Percentiles rank a stretch among this genome's conserved stretches.
These are phyloP conservation scores for Dryoscopus gambensis DNA, from an alignment of 2,113 vertebrate species.

Conservation along the genomic window DNA sequence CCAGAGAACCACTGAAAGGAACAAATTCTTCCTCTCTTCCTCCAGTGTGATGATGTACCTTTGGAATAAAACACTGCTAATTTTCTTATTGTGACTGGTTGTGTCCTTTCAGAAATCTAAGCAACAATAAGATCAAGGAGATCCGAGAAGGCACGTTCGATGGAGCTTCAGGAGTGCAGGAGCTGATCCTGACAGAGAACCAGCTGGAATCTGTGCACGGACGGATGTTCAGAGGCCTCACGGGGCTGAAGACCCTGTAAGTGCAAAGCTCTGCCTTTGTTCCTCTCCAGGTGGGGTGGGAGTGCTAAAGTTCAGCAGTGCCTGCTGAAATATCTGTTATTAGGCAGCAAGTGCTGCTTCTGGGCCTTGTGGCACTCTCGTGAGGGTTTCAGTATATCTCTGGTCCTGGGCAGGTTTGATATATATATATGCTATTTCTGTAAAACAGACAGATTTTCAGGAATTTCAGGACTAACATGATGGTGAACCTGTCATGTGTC, in stretches of 20 bases:
- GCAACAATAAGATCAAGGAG: conserved; percentile 95
- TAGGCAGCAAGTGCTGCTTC: background rate
- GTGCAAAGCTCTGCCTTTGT: conserved; percentile 19
- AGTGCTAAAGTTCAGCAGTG: background rate
- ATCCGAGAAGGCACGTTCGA: conserved; percentile 90
- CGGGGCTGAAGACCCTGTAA: conserved; percentile 90
- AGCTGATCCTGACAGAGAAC: conserved; percentile 92
- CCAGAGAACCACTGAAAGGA: background rate
- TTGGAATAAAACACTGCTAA: background rate
- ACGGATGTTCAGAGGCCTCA: conserved; percentile 87
- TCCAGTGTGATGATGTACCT: background rate
- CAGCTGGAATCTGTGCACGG: conserved; percentile 86
- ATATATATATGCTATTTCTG: background rate
- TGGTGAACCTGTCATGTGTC: background rate
- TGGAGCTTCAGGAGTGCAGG: conserved; percentile 82
- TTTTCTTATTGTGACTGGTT: background rate
- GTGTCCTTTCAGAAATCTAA: conserved; percentile 82
- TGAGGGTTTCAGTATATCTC: background rate
- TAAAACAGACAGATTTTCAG: background rate
- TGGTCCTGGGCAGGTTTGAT: background rate
- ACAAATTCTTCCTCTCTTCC: background rate
- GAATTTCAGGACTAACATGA: background rate
- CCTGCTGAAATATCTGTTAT: background rate
- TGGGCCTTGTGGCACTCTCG: background rate
- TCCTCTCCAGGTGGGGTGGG: background rate